Conservation (phyloP, 92 coral and sea anemone genomes). For the Desmophyllum pertusum region DNA sequence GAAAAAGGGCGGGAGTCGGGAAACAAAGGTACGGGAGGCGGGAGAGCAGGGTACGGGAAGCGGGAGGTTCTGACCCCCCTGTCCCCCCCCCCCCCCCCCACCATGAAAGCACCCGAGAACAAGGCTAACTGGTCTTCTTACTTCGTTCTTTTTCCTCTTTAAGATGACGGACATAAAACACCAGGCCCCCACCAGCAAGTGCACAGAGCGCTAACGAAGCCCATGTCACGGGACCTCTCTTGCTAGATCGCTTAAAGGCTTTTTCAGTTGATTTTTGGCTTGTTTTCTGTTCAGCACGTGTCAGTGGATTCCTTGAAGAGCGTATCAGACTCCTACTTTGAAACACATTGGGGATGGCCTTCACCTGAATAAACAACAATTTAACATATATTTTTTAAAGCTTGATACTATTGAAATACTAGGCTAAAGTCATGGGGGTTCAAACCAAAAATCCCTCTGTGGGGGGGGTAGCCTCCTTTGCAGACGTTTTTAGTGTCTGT, state of each 20-base stretch:
- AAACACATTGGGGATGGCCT: not conserved
- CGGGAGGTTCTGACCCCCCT: too few relatives aligned
- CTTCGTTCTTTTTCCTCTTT: conserved; percentile 92
- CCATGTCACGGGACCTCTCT: conserved; percentile 96
- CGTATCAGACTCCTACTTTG: conserved; percentile 26
- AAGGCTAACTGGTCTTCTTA: conserved; percentile 9
- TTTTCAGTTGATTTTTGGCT: conserved; percentile 29
- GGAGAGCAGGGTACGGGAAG: too few relatives aligned
- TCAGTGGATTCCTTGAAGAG: conserved; percentile 2
- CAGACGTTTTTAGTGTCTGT: too few relatives aligned
- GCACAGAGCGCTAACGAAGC: conserved; percentile 75
- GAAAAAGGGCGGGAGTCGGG: too few relatives aligned
- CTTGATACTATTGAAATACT: not conserved
- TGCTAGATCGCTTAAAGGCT: conserved; percentile 58
- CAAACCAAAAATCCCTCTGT: too few relatives aligned
- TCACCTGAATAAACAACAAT: not conserved
- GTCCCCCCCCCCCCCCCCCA: too few relatives aligned
- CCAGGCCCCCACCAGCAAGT: conserved; percentile 87
- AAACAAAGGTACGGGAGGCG: too few relatives aligned
- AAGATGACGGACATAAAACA: conserved; percentile 84
- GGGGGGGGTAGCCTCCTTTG: too few relatives aligned
- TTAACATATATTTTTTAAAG: not conserved
- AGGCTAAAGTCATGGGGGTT: not conserved
- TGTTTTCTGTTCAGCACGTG: conserved; percentile 12
- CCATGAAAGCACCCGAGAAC: not conserved